phyloP scores from a whole-genome alignment of 2,888 invertebrate species.

The Drosophila ezoana region DNA sequence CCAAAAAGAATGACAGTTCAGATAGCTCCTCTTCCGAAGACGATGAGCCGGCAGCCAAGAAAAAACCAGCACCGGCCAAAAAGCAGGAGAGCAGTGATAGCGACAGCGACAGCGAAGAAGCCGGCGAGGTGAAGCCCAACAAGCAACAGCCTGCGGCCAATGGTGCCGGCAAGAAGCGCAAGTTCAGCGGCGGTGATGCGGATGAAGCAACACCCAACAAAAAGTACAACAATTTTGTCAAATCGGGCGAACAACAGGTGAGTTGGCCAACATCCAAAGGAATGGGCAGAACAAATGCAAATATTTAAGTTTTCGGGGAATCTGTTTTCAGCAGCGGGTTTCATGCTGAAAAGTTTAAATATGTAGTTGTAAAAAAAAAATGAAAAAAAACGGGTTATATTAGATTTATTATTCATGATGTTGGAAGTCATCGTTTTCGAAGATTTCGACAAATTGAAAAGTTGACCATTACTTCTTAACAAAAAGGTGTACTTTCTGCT shows the following conservation, averaged over 20 bases:
- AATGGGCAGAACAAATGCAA: background rate
- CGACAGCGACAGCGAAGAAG: constrained; percentile 55
- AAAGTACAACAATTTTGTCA: constrained; percentile 90
- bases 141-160: constrained; percentile 29
- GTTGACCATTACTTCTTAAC: too few species aligned
- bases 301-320: background rate
- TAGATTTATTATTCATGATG: too few species aligned
- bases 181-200: constrained; percentile 80
- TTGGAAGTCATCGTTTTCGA: too few species aligned
- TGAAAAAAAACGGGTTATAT: too few species aligned
- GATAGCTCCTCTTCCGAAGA: constrained; percentile 53
- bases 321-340: too few species aligned
- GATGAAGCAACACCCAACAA: constrained; percentile 84
- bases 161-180: constrained; percentile 83
- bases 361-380: too few species aligned
- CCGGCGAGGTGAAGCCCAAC: constrained; percentile 50
- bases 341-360: too few species aligned
- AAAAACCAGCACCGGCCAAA: constrained; percentile 69
- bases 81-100: constrained; percentile 51
- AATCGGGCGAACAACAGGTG: constrained; percentile 85
- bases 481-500: background rate
- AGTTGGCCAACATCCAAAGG: constrained; percentile 22
- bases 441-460: too few species aligned
- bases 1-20: constrained; percentile 73
- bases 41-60: constrained; percentile 65